Evolutionary conservation across 2,113 vertebrate species (phyloP), one percentile per base, ranked within the genome.

Genomic region (Falcunculus frontatus): DNA sequence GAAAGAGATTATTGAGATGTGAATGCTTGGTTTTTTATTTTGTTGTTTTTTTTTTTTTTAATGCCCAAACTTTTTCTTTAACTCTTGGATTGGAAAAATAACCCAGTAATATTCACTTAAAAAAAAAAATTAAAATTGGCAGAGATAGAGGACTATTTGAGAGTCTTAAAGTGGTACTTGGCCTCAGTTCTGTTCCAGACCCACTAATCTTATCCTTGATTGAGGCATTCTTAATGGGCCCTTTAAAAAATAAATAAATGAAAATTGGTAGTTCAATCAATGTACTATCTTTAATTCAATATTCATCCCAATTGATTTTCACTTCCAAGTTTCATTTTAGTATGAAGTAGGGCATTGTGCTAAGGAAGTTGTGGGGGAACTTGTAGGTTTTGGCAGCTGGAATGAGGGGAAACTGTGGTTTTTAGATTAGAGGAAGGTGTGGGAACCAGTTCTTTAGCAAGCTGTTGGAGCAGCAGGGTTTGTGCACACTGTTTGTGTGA

Each of bases 391-490:
- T 96, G 95, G 95, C 94, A 97, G 91, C 87, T 57, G 89, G 57
- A 83, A 32, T 10, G 9, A 93, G 67, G 92, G 93, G 94, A 96
- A 97, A 87, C 77, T 93, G 94, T 96, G 95, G 93, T 77, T 96
- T 96, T 95, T 94, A 95, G 84, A 96, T 97, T 87, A 96, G 90
- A 90, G 81, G 87, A 94, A 91, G 91, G 90, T 96, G 94, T 96
- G 90, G 94, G 93, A 96, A 95, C 89, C 91, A 63, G 67, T 50
- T 90, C 72, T 80, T 94, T 13, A 93, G 91, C 2, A 7, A 55
- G 91, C 1, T 18, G 86, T 27, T 3, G 13, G 80, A 93, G 26
- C 73, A 87, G 80, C 39, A 86, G 56, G 19, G 27, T 8, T 52
- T n/a, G 21, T 25, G 35, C 55, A 47, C 0, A 0, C 12, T 29